Base-by-base conservation (phyloP, 1,140 invertebrate genomes). In the Aradophagus sp. region DNA sequence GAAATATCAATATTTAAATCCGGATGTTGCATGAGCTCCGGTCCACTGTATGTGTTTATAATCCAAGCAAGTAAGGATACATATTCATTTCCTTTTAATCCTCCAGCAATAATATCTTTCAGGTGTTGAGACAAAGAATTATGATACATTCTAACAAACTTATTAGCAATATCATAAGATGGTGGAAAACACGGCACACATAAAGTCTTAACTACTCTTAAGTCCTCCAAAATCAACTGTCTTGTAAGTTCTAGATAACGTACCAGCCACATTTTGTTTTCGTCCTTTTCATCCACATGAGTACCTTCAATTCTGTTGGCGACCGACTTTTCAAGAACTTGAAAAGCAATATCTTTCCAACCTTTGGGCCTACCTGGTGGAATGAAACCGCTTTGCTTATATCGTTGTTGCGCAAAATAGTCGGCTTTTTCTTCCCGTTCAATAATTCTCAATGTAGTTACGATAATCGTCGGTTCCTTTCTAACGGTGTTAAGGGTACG, bases 191-290 rank as follows among this genome's bases (percentile, higher is more conserved):
- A 98, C 0, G 95, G 95, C 2, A 93, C 91, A 79, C 97, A 96
- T 0, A 97, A 84, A 0, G 93, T 95, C 86, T 97, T 97, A 0
- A 97, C 94, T 17, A 98, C 95, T 67, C 93, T 87, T 35, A 99
- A 85, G 84, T 99, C 97, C 78, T 97, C 95, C 0, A 98, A 81
- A 74, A 98, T 94, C 0, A 97, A 84, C 77, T 94, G 91, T 23
- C 96, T 87, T 1, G 93, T 94, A n/a, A 97, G 84, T 77, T 93
- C 90, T 11, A 91, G 76, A 67, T 90, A 89, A 13, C 90, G 86
- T 2, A 99, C 96, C 3, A 99, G 87, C 98, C 97, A 99, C 88
- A 97, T 92, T 86, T 98, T 98, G 82, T 98, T 96, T 65, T 93
- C 92, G 7, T 89, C 88, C 45, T 96, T 85, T 77, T 97, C 96